A percentile compares a stretch with the other conserved stretches of the same genome.
Conservation (phyloP, 2,797 vertebrate species). For the Anolis apletophallus region DNA sequence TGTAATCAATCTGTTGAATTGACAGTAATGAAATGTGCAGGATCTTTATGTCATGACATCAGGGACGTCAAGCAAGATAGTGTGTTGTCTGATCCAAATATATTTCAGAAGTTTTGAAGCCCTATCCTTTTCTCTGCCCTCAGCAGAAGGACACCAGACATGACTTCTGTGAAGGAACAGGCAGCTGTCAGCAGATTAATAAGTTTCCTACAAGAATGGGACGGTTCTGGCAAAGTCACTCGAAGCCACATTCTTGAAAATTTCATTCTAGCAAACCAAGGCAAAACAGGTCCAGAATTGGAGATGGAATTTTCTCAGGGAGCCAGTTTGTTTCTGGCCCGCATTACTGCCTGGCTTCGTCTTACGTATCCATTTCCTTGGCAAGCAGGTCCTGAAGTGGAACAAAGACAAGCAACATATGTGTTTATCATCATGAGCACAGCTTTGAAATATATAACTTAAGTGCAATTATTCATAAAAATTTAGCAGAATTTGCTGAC, state of each 20-base stretch:
- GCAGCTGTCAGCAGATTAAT: slow-evolving; percentile 78
- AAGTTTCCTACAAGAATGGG: slow-evolving; percentile 85
- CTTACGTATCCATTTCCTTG: slow-evolving; percentile 83
- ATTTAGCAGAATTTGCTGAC: neutral
- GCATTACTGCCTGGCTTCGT: slow-evolving; percentile 84
- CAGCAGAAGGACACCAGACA: slow-evolving; percentile 49
- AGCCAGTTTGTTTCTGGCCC: slow-evolving; percentile 86
- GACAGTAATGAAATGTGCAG: neutral
- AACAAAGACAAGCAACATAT: neutral
- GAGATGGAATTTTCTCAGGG: slow-evolving; percentile 86
- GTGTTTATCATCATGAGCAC: slow-evolving; percentile 1
- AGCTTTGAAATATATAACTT: neutral
- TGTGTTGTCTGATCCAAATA: neutral
- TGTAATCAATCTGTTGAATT: neutral
- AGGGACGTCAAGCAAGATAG: neutral
- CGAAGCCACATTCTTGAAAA: slow-evolving; percentile 77
- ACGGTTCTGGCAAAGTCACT: slow-evolving; percentile 73
- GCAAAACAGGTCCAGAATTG: slow-evolving; percentile 84
- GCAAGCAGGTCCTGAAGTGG: neutral
- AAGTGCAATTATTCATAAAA: neutral
- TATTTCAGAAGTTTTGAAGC: slow-evolving; percentile 1
- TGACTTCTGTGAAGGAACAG: slow-evolving; percentile 78
- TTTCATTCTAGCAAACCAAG: slow-evolving; percentile 81
- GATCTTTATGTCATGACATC: neutral
- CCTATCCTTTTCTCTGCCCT: slow-evolving; percentile 41